Conservation (phyloP, 2,797 vertebrate species). For the Thalassophryne amazonica region DNA sequence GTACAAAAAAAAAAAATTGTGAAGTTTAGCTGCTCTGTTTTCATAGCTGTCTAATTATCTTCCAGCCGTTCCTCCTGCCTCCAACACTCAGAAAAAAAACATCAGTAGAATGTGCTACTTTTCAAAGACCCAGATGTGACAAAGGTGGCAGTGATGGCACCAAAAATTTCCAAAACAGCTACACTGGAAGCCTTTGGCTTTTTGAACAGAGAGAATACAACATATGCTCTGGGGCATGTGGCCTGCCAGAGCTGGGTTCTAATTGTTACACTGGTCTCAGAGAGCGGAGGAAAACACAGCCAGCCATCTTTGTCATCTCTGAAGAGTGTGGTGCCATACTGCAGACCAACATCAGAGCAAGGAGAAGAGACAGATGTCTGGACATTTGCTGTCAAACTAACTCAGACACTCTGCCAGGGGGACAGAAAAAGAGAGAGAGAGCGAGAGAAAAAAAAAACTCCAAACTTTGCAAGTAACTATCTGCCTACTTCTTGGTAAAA, state of each 20-base stretch:
- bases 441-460: too few species aligned
- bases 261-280: constrained; percentile 81
- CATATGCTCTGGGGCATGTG: constrained; percentile 78
- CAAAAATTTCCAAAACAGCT: constrained; percentile 65
- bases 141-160: constrained; percentile 77
- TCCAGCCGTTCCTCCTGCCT: constrained; percentile 69
- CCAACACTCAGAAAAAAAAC: constrained; percentile 75
- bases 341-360: constrained; percentile 71
- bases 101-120: constrained; percentile 79
- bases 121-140: constrained; percentile 73
- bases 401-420: constrained; percentile 69
- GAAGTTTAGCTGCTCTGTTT: constrained; percentile 74
- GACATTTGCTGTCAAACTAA: constrained; percentile 81
- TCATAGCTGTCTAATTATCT: constrained; percentile 74
- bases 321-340: constrained; percentile 68
- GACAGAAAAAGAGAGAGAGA: too few species aligned
- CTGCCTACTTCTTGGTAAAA: constrained; percentile 27
- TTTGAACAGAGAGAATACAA: constrained; percentile 77
- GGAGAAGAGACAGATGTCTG: constrained; percentile 81
- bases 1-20: constrained; percentile 64
- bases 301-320: constrained; percentile 81
- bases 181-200: constrained; percentile 75
- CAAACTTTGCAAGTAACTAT: constrained; percentile 61
- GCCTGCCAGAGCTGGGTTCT: constrained; percentile 77
- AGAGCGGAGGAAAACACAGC: constrained; percentile 67